Conservation (phyloP, 2,797 vertebrate species). For the Nyctibius grandis region DNA sequence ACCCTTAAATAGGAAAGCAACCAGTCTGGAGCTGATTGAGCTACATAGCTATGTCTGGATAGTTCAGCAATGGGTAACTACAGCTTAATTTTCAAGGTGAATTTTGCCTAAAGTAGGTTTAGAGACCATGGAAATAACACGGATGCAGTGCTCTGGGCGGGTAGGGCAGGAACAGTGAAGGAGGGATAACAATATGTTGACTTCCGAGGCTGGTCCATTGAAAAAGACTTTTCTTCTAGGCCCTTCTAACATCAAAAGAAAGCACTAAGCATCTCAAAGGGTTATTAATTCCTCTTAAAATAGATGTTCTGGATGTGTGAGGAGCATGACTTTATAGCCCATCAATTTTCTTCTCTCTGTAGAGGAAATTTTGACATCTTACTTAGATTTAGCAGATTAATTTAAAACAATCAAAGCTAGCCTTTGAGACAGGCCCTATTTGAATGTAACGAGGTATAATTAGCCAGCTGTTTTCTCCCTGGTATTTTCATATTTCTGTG, state of each 20-base stretch:
- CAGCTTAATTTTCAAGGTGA: not conserved
- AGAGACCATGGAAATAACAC: not conserved
- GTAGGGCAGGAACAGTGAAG: rapidly evolving
- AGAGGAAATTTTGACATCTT: not conserved
- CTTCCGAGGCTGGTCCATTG: not conserved
- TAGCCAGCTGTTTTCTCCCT: not conserved
- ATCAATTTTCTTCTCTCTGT: not conserved
- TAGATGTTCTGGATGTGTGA: not conserved
- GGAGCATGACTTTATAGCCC: not conserved
- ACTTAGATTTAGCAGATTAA: not conserved
- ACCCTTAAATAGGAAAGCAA: not conserved
- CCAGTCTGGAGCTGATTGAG: not conserved
- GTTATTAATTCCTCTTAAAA: not conserved
- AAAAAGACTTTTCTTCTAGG: not conserved
- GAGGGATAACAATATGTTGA: not conserved
- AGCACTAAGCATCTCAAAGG: not conserved
- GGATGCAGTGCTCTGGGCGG: not conserved
- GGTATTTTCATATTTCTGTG: not conserved
- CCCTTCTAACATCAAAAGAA: not conserved
- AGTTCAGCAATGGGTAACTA: not conserved
- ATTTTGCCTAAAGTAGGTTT: not conserved
- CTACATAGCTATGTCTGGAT: not conserved
- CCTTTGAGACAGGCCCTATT: not conserved
- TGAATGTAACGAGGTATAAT: not conserved
- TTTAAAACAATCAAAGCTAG: not conserved